Evolutionary conservation across 2,113 vertebrate species (phyloP).

Genomic region (Atrichornis clamosus): DNA sequence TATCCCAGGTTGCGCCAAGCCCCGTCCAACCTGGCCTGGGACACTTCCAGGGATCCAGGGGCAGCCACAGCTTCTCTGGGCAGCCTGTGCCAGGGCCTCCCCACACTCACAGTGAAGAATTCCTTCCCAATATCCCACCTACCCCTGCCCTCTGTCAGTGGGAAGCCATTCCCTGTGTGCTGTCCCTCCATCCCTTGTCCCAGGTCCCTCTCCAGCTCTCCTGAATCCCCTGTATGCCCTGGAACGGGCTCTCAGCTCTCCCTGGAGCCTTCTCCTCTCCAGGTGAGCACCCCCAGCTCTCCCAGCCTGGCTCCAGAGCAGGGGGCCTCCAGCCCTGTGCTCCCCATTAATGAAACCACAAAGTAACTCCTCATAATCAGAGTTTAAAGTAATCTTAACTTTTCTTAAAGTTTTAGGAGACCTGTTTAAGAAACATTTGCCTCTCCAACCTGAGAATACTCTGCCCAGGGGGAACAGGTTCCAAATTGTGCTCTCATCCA

Average conservation of each 20-base stretch:
- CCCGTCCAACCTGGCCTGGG: not conserved
- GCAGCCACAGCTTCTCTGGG: not conserved
- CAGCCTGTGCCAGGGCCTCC: rapidly evolving
- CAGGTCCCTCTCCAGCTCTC: not conserved
- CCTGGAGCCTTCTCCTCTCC: not conserved
- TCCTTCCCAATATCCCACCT: not conserved
- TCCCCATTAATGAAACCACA: not conserved
- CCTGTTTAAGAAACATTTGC: not conserved
- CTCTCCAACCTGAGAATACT: not conserved
- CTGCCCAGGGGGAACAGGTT: not conserved
- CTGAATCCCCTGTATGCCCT: not conserved
- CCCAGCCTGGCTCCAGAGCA: not conserved
- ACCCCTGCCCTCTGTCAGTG: rapidly evolving
- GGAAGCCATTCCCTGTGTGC: not conserved
- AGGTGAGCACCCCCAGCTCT: not conserved
- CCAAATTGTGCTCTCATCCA: not conserved
- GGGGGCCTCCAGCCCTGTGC: not conserved
- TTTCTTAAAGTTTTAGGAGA: not conserved
- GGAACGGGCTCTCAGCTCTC: not conserved
- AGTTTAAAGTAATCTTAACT: not conserved
- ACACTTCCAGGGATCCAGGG: not conserved
- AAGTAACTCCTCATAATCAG: not conserved
- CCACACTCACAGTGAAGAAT: not conserved
- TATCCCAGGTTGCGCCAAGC: not conserved
- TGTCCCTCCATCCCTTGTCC: not conserved